Evolutionary conservation across 1,140 invertebrate species (phyloP).

Genomic region (Pararge aegeria): DNA sequence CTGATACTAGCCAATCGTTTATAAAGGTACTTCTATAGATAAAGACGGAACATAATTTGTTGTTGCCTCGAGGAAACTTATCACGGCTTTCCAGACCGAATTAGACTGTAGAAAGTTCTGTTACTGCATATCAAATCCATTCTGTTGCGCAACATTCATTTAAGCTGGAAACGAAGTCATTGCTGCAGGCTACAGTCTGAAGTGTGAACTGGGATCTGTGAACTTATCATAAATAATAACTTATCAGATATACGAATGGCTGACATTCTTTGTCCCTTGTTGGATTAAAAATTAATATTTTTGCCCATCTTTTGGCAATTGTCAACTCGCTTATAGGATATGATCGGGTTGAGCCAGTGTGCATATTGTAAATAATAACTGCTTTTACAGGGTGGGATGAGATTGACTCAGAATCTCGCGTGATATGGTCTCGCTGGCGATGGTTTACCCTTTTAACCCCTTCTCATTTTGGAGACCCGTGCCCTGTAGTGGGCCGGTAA

Average conservation of each 20-base stretch:
- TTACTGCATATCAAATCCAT: conserved; percentile 31
- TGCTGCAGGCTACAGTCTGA: conserved; percentile 14
- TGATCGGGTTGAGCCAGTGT: no score
- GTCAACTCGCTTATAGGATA: no score
- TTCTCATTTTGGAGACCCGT: no score
- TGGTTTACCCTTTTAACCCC: no score
- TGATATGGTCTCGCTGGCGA: no score
- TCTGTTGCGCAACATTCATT: conserved; percentile 26
- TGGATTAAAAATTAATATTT: no score
- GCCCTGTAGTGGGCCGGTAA: no score
- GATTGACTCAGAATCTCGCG: no score
- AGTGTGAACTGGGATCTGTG: conserved; percentile 9
- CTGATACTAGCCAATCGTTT: conserved; percentile 13
- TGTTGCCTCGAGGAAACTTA: conserved; percentile 32
- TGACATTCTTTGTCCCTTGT: no score
- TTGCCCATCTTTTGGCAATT: no score
- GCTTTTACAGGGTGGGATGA: no score
- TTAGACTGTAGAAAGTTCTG: conserved; percentile 34
- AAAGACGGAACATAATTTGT: conserved; percentile 28
- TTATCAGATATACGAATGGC: background rate
- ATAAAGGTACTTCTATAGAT: conserved; percentile 9
- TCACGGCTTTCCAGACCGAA: conserved; percentile 30
- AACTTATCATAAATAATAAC: conserved; percentile 3
- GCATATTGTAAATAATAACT: no score
- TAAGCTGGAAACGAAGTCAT: conserved; percentile 22